Conservation (phyloP, 2,888 invertebrate species). For the Camptogramma bilineatum region DNA sequence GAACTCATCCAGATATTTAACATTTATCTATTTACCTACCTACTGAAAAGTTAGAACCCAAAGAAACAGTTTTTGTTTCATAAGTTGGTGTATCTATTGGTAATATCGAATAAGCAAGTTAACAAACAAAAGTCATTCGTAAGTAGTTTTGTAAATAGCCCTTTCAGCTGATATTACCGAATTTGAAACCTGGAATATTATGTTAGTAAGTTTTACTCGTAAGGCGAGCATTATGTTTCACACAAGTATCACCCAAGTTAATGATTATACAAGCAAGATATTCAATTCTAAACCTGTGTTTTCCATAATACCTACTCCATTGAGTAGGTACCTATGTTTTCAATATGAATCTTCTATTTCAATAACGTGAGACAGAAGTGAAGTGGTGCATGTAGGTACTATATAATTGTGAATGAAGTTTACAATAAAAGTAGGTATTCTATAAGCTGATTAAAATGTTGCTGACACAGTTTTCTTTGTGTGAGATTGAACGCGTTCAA, state of each 20-base stretch:
- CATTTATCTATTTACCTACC: too few relatives aligned
- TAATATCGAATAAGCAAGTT: too few relatives aligned
- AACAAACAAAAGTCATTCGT: too few relatives aligned
- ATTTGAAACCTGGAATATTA: background rate
- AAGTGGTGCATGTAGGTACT: constrained; percentile 1
- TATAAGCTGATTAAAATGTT: background rate
- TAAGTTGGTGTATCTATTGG: too few relatives aligned
- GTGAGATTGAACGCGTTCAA: background rate
- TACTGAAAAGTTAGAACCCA: too few relatives aligned
- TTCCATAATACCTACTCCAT: constrained; percentile 16
- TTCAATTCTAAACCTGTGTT: constrained; percentile 20
- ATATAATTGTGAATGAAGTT: background rate
- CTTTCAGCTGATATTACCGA: background rate
- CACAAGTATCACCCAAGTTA: constrained; percentile 8
- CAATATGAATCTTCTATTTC: constrained; percentile 18
- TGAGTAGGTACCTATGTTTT: constrained; percentile 26
- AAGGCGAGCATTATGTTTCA: constrained; percentile 11
- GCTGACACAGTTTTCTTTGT: background rate
- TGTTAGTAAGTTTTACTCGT: background rate
- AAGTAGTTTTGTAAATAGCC: background rate
- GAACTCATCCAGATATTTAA: too few relatives aligned
- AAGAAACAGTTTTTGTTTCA: too few relatives aligned
- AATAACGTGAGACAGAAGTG: constrained; percentile 19
- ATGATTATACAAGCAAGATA: constrained; percentile 15
- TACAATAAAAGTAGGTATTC: too few relatives aligned